Evolutionary conservation across 2,888 invertebrate genomes (phyloP).

Genomic region (Nematopogon swammerdamellus): DNA sequence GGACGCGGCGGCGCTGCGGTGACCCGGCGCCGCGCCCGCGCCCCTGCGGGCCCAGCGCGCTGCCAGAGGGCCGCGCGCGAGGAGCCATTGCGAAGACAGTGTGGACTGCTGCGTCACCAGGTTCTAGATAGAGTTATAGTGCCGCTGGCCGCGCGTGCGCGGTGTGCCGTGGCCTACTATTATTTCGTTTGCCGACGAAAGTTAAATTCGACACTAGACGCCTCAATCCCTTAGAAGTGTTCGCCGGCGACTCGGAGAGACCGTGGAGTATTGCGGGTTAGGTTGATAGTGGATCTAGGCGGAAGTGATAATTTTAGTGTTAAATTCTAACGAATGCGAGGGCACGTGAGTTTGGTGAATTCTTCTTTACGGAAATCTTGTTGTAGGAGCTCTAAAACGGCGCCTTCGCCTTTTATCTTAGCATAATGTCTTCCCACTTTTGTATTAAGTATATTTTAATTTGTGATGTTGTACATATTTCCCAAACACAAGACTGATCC

Average conservation of each 20-base stretch:
- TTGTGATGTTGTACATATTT: constrained; percentile 32
- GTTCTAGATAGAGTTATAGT: neutral
- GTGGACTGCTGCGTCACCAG: neutral
- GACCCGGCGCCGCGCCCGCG: constrained; percentile 38
- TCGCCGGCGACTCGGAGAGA: too few relatives aligned
- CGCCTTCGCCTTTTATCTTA: neutral
- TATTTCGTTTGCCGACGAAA: too few relatives aligned
- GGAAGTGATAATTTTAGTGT: neutral
- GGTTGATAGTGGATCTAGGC: neutral
- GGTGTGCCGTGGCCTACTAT: too few relatives aligned
- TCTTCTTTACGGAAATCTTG: neutral
- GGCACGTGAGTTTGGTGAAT: neutral
- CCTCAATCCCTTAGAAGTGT: too few relatives aligned
- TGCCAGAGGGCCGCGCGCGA: too few relatives aligned
- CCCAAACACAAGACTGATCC: constrained; percentile 58
- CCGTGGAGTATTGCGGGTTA: neutral
- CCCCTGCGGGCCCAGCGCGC: too few relatives aligned
- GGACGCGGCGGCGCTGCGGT: constrained; percentile 42
- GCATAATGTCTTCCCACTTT: constrained; percentile 23
- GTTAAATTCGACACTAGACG: too few relatives aligned
- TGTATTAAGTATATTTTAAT: constrained; percentile 41
- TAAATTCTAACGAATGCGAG: neutral
- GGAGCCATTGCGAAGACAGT: neutral
- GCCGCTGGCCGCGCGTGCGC: neutral
- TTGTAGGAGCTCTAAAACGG: neutral